Percentiles rank a stretch among this genome's conserved stretches.
Conservation (phyloP, 2,113 vertebrate genomes). For the Xyliphius kryptos region DNA sequence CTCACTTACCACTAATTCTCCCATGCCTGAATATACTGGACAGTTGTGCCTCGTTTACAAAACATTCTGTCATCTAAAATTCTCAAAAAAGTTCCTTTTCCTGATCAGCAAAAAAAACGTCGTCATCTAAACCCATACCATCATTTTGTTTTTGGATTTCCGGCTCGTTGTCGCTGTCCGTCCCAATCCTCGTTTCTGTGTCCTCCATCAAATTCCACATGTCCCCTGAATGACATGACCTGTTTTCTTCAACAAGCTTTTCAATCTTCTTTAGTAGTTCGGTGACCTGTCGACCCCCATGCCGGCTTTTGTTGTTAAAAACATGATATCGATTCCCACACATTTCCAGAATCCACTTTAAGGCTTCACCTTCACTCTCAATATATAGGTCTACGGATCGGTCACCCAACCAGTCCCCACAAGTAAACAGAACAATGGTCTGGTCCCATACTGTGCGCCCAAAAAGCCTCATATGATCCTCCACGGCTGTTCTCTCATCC, state of each 20-base stretch:
- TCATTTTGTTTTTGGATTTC: background rate
- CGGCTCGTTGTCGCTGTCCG: background rate
- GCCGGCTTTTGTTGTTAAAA: constrained; percentile 26
- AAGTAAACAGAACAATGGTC: constrained; percentile 37
- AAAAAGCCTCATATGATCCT: constrained; percentile 37
- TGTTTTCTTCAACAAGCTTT: constrained; percentile 19
- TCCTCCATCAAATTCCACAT: constrained; percentile 15
- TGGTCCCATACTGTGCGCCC: constrained; percentile 28
- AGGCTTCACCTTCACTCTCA: constrained; percentile 36
- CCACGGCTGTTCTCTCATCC: constrained; percentile 18
- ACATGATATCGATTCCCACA: constrained; percentile 37
- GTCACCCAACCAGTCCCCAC: constrained; percentile 36
- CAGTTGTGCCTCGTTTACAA: too few species aligned
- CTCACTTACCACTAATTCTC: too few species aligned
- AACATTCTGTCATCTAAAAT: background rate
- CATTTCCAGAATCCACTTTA: constrained; percentile 32
- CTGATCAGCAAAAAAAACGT: constrained; percentile 14
- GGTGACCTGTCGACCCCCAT: constrained; percentile 18
- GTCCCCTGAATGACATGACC: background rate
- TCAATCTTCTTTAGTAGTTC: constrained; percentile 35
- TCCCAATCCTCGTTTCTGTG: background rate
- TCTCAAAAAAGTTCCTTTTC: constrained; percentile 5
- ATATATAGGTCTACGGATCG: constrained; percentile 35
- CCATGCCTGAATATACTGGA: too few species aligned
- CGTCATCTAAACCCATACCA: background rate